Evolutionary conservation across 2,797 vertebrate genomes (phyloP).

Genomic region (Tokudaia tokunoshimensis): DNA sequence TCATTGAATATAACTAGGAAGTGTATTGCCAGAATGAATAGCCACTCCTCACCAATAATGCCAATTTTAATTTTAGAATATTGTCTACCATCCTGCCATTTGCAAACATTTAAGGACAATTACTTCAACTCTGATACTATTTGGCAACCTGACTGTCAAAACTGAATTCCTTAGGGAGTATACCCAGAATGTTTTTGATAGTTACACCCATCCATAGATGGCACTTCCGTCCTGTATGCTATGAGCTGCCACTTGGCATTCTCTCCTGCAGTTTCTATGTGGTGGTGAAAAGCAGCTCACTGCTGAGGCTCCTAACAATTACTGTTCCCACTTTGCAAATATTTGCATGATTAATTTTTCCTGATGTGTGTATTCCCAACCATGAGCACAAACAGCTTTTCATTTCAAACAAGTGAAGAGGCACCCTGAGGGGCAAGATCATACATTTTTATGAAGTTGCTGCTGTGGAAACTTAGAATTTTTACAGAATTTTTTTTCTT

Average conservation of each 20-base stretch:
- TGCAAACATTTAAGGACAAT: slow-evolving; percentile 40
- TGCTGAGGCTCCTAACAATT: slow-evolving; percentile 53
- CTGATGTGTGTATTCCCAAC: slow-evolving; percentile 78
- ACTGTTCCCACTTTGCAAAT: slow-evolving; percentile 75
- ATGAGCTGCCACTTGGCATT: neutral
- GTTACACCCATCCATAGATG: neutral
- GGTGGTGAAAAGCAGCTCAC: neutral
- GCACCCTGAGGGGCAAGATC: slow-evolving; percentile 78
- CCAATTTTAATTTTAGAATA: slow-evolving; percentile 50
- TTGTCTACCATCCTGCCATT: neutral
- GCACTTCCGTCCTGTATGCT: neutral
- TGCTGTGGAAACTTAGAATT: slow-evolving; percentile 78
- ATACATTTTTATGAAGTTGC: slow-evolving; percentile 83
- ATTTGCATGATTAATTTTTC: slow-evolving; percentile 84
- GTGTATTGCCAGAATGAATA: slow-evolving; percentile 14
- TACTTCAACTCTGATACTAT: slow-evolving; percentile 27
- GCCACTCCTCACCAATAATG: neutral
- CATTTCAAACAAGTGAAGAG: slow-evolving; percentile 75
- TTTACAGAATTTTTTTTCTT: slow-evolving; percentile 78
- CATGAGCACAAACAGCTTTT: slow-evolving; percentile 81
- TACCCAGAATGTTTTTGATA: neutral
- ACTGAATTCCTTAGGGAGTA: neutral
- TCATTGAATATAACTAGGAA: slow-evolving; percentile 3
- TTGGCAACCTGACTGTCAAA: slow-evolving; percentile 37
- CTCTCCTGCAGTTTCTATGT: neutral